These are phyloP conservation scores for Circaetus gallicus DNA, from an alignment of 2,113 vertebrate genomes.

Conservation along the genomic window DNA sequence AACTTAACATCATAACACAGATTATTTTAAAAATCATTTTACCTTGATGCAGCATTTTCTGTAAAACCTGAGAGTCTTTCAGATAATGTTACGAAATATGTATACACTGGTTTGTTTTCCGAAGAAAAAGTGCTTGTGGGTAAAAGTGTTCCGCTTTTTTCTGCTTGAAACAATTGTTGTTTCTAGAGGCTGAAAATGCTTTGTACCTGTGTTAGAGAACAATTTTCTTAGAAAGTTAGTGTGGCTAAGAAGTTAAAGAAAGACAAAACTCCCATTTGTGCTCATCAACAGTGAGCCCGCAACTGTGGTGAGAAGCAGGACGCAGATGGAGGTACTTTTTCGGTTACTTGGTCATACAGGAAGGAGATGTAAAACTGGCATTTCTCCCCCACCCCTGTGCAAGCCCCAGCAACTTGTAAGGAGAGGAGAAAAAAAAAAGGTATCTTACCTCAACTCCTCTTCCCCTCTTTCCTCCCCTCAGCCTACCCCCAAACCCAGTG, in stretches of 20 bases:
- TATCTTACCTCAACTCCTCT: neutral
- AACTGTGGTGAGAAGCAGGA: neutral
- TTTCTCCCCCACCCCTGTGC: fast-evolving
- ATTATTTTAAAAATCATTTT: neutral
- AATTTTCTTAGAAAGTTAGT: neutral
- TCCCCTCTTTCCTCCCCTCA: neutral
- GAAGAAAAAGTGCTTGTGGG: neutral
- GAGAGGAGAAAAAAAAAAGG: fast-evolving
- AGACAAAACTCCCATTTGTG: neutral
- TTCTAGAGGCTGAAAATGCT: neutral
- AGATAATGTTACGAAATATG: neutral
- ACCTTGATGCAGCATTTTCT: neutral
- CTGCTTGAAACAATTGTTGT: neutral
- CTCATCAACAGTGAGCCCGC: fast-evolving
- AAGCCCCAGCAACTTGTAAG: neutral
- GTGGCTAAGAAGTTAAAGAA: neutral
- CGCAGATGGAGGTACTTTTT: neutral
- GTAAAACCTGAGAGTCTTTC: neutral
- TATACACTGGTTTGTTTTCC: neutral
- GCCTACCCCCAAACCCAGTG: neutral
- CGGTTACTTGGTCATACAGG: neutral
- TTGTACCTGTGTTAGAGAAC: neutral
- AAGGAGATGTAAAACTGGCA: neutral
- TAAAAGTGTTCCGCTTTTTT: neutral
- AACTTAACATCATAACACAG: neutral